phyloP scores from a whole-genome alignment of 2,113 vertebrate species.

The Tretioscincus oriximinensis region DNA sequence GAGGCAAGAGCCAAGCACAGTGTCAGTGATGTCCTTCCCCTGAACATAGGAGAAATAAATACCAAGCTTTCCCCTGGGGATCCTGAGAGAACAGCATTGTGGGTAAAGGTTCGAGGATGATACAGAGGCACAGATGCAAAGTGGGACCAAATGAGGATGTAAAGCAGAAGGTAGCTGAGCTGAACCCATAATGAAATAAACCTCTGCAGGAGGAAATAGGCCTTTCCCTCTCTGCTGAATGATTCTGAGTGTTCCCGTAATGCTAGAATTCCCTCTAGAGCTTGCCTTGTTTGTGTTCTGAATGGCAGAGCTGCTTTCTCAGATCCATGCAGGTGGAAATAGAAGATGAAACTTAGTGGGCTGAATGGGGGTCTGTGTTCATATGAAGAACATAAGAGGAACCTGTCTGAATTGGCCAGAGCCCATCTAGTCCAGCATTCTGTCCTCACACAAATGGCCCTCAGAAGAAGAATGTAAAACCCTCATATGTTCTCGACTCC shows the following conservation, averaged over 20 bases:
- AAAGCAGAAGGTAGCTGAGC: slow-evolving; percentile 11
- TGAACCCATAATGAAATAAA: slow-evolving; percentile 5
- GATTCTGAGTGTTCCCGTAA: background rate
- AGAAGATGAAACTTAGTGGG: background rate
- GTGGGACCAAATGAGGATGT: background rate
- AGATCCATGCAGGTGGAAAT: background rate
- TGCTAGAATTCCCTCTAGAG: background rate
- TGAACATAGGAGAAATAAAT: slow-evolving; percentile 1
- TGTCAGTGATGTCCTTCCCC: background rate
- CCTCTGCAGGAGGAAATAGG: slow-evolving; percentile 3
- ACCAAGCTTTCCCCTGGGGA: background rate
- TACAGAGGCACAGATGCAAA: background rate
- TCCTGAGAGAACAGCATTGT: background rate
- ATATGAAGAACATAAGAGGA: no score
- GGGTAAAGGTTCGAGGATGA: slow-evolving; percentile 4
- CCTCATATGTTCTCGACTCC: no score
- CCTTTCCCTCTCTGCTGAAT: slow-evolving; percentile 19
- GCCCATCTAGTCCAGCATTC: no score
- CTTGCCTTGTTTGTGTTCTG: background rate
- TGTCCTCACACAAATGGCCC: no score
- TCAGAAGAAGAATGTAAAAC: no score
- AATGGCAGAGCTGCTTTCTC: background rate
- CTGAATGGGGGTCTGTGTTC: background rate
- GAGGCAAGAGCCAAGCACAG: background rate
- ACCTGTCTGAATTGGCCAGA: no score